A percentile compares a stretch with the other conserved stretches of the same genome.
Evolutionary conservation across 2,113 vertebrate genomes (phyloP).

Genomic region (Indri indri): DNA sequence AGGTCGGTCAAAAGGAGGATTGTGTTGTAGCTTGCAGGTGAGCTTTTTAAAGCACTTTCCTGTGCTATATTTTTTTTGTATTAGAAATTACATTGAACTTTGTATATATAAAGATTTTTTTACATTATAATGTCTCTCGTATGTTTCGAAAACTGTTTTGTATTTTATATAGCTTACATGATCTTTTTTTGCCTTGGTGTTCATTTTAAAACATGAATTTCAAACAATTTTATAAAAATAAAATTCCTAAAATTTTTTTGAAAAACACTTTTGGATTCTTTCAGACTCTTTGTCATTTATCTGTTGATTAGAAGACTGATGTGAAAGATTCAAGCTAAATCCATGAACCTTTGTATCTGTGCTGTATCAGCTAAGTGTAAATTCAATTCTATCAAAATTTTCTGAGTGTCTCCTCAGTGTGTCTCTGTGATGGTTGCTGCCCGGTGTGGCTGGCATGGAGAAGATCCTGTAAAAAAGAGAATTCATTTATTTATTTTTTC

Average conservation of each 20-base stretch:
- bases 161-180: conserved; percentile 46
- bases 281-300: conserved; percentile 3
- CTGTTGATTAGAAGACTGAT: not conserved
- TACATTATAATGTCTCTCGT: conserved; percentile 34
- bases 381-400: not conserved
- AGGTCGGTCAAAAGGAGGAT: not conserved
- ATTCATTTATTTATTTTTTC: not conserved
- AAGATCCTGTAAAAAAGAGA: not conserved
- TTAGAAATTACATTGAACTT: conserved; percentile 29
- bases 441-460: not conserved
- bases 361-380: not conserved
- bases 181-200: conserved; percentile 36
- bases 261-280: conserved; percentile 28
- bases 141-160: conserved; percentile 49
- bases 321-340: not conserved
- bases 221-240: conserved; percentile 62
- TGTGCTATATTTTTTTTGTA: conserved; percentile 11
- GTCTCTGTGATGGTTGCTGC: not conserved
- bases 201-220: conserved; percentile 69
- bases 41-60: not conserved
- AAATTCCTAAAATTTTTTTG: conserved; percentile 61
- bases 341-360: not conserved
- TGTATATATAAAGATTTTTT: conserved; percentile 37
- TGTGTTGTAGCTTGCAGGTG: not conserved
- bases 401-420: not conserved